Evolutionary conservation across 2,888 invertebrate genomes (phyloP), one percentile per base, ranked within the genome.

Genomic region (Schizotus pectinicornis): DNA sequence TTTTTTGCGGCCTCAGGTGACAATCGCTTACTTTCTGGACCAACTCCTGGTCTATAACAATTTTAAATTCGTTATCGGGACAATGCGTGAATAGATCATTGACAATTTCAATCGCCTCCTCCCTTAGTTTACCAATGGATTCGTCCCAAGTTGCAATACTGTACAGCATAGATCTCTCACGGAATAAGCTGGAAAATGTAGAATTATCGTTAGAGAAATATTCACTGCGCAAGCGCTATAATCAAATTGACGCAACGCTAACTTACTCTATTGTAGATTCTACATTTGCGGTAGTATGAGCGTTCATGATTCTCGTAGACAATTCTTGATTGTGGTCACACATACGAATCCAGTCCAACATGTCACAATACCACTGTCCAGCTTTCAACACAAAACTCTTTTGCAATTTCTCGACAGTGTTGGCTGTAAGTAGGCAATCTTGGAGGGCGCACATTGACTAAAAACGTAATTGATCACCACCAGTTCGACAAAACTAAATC

Each of bases 21-120:
- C 88, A 88, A 53, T 81, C 77, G 14, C 83, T 81, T 1, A 85
- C 85, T 45, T 74, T 64, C 49, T 80, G 72, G 13, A 86, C 80
- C 13, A 84, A 69, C 5, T 74, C 62, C 35, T 71, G 62, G 12
- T 63, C 58, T 31, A 75, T 67, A n/a, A 61, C 45, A 11, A 71
- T 64, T 48, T 62, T 33, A 52, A 54, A 50, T 51, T 64, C 35
- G 54, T 67, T 62, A 31, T 67, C 61, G 1, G 59, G 45, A 45
- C 62, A 65, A 41, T 64, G 56, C 0, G 52, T 58, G 53, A 72
- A 77, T 30, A 78, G 65, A 38, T 53, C 22, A 41, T 57, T 49
- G 6, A 78, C 64, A 2, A 65, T 61, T 8, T 69, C 62, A n/a
- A 73, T 68, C 2, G 72, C 51, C 79, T 70, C 50, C 72, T 73